Evolutionary conservation across 2,888 invertebrate genomes (phyloP), one percentile per base, ranked within the genome.

Genomic region (Hipparchia sbordonii): DNA sequence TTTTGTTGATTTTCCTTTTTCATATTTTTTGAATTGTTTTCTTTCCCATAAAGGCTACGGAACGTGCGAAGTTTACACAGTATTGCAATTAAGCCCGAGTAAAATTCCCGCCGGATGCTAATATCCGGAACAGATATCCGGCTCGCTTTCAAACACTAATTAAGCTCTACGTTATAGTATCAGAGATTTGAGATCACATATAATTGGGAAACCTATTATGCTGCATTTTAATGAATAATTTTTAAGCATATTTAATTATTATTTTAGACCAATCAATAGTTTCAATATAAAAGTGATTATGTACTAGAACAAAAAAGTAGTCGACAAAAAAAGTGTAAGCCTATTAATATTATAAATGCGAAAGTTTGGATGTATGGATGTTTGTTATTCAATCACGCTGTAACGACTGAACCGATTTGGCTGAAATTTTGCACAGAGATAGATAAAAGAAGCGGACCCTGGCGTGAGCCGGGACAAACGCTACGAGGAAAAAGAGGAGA

Each of bases 51-150:
- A 13, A 63, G 10, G 3, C 48, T 6, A 39, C 5, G 6, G 6
- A 63, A 48, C 63, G 63, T 13, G 13, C 7, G 51, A 51, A 13
- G 63, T 9, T 46, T 63, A 23, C 48, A 51, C 6, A 51, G 23
- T 48, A 63, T 51, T 63, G 63, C 63, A 63, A 63, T 51, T 63
- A 63, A 63, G 51, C 13, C 51, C 13, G 9, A 63, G 63, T 23
- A 23, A 23, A 63, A 63, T 63, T 51, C 63, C 63, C 63, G 23
- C 23, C 51, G 51, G 63, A 63, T 23, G 51, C 51, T 51, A n/a
- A 51, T 9, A 63, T 63, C 63, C 63, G 23, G 63, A 33, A 63
- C 9, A 51, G 51, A 51, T 63, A 10, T n/a, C 51, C 51, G 63
- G 23, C 23, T 10, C 63, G 51, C 51, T 51, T 13, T 62, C 62